A percentile compares a stretch with the other conserved stretches of the same genome.
phyloP scores from a whole-genome alignment of 2,113 vertebrate genomes.

The Agapornis roseicollis region DNA sequence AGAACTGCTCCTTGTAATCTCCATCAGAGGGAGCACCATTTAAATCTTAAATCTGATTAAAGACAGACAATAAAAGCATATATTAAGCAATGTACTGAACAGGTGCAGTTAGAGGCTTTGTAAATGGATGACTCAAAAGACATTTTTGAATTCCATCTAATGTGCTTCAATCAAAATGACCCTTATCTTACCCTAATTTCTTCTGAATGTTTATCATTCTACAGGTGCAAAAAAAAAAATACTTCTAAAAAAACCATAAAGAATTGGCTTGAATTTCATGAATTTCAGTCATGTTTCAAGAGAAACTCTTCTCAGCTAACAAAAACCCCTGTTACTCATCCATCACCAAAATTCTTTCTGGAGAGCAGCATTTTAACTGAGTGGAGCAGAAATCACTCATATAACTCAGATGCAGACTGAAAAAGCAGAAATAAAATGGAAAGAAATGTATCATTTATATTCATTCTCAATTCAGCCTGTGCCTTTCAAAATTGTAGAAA shows the following conservation, averaged over 20 bases:
- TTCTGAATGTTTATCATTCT: not conserved
- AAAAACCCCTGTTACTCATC: not conserved
- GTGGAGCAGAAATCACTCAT: not conserved
- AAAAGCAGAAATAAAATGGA: not conserved
- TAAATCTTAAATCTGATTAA: not conserved
- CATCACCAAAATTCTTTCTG: not conserved
- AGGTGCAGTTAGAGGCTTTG: not conserved
- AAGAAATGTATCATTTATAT: not conserved
- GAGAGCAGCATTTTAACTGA: not conserved
- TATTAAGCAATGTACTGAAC: not conserved
- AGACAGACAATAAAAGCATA: not conserved
- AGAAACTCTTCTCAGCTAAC: not conserved
- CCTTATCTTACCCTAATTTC: not conserved
- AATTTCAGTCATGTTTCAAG: not conserved
- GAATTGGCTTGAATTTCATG: not conserved
- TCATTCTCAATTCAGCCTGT: not conserved
- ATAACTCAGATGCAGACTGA: not conserved
- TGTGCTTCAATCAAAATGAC: not conserved
- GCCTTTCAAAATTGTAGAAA: not conserved
- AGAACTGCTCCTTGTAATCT: not conserved
- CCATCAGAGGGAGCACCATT: not conserved
- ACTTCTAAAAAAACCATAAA: not conserved
- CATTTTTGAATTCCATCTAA: not conserved
- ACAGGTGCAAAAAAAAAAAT: not conserved
- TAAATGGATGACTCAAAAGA: not conserved